These are phyloP conservation scores for Stenichneumon culpator DNA, from an alignment of 2,888 invertebrate species.

Conservation along the genomic window DNA sequence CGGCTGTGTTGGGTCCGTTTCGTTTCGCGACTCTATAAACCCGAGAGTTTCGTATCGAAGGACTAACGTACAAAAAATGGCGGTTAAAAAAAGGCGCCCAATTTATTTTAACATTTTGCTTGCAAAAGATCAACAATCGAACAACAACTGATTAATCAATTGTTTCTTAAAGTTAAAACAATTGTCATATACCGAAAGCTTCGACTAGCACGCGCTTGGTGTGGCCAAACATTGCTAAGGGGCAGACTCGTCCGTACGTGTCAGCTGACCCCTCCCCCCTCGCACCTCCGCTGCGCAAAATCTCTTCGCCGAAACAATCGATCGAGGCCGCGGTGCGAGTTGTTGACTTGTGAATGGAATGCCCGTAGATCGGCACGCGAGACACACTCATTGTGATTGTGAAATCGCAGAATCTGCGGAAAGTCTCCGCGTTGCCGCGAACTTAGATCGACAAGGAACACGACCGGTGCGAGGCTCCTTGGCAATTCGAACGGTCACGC, in stretches of 20 bases:
- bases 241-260: background rate
- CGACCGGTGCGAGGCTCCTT: conserved; percentile 19
- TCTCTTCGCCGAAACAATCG: conserved; percentile 13
- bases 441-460: background rate
- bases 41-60: no score
- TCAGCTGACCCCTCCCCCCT: background rate
- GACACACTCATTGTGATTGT: background rate
- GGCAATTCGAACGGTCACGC: conserved; percentile 9
- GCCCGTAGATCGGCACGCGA: conserved; percentile 16
- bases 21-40: no score
- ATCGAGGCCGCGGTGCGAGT: conserved; percentile 9
- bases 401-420: conserved; percentile 10
- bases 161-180: background rate
- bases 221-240: background rate
- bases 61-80: no score
- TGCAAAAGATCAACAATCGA: background rate
- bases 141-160: background rate
- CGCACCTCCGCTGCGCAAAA: background rate
- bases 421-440: conserved; percentile 8
- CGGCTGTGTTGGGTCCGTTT: no score
- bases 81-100: no score
- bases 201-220: background rate
- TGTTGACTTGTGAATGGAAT: conserved; percentile 10
- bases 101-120: no score
- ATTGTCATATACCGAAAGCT: background rate